Evolutionary conservation across 1,140 invertebrate genomes (phyloP), one percentile per base, ranked within the genome.

Genomic region (Apis dorsata): DNA sequence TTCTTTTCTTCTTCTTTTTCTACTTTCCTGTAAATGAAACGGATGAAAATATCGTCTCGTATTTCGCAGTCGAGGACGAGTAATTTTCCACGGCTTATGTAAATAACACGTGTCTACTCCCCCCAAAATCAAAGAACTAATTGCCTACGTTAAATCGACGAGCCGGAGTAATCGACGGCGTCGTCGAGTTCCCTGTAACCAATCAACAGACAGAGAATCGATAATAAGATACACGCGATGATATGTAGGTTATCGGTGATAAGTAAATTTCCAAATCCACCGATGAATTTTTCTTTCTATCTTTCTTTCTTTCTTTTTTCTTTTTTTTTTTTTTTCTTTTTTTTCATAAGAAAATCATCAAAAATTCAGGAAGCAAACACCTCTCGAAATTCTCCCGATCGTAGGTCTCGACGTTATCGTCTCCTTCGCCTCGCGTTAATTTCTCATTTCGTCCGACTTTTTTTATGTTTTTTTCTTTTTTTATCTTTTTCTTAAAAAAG

Each of bases 91-190:
- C 44, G 19, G 19, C 34, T 4, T 44, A 7, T 51, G 5, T 12
- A 34, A 10, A 1, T 8, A 5, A 69, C 66, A 3, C 34, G 57
- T 57, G 24, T 74, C 55, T 53, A 60, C 66, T 11, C 44, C 34
- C 63, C 34, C 24, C 24, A 24, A 49, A 73, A 73, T 68, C 51
- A 69, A 84, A 59, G 15, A 78, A 87, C 60, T 24, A 78, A 87
- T 65, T n/a, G 11, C 21, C 62, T 84, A 81, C 74, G 63, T 81
- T 81, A 70, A 84, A 69, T 69, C 77, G 68, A 85, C 79, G 76
- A 75, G 66, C 90, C 91, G 92, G 93, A 94, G 92, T 93, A 76
- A 81, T 93, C 92, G 86, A 94, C 93, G 90, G 89, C 63, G 13
- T 59, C 57, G 65, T 69, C 86, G 73, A 82, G 80, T 68, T 81